phyloP scores from a whole-genome alignment of 2,797 vertebrate species.

The Gephyroberyx darwinii region DNA sequence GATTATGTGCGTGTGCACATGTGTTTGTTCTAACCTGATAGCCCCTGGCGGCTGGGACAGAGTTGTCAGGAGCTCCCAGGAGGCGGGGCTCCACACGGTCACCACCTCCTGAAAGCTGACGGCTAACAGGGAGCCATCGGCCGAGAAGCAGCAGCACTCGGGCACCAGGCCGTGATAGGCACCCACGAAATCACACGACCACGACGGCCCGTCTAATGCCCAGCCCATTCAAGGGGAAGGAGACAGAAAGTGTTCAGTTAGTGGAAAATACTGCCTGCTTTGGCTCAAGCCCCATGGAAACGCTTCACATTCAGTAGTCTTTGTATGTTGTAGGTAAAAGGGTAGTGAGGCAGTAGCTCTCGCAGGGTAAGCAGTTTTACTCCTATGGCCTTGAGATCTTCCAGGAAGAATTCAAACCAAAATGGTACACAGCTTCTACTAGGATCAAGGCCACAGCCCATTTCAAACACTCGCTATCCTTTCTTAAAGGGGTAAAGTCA shows the following conservation, averaged over 20 bases:
- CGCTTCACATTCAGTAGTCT: neutral
- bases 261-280: neutral
- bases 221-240: neutral
- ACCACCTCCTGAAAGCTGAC: conserved; percentile 90
- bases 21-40: conserved; percentile 81
- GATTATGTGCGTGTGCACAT: neutral
- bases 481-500: no score
- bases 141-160: conserved; percentile 89
- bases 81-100: conserved; percentile 89
- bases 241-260: conserved; percentile 21
- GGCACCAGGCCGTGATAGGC: conserved; percentile 89
- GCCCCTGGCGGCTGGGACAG: conserved; percentile 93
- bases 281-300: neutral
- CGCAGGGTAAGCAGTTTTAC: no score
- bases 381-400: neutral
- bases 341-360: conserved; percentile 6
- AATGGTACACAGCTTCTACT: no score
- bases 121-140: conserved; percentile 92
- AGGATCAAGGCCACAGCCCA: no score
- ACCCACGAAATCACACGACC: conserved; percentile 95
- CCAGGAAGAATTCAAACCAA: neutral
- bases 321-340: neutral
- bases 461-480: no score
- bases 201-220: conserved; percentile 80
- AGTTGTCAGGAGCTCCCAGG: conserved; percentile 92